phyloP scores from a whole-genome alignment of 1,140 invertebrate species.

The Chymomyza costata region DNA sequence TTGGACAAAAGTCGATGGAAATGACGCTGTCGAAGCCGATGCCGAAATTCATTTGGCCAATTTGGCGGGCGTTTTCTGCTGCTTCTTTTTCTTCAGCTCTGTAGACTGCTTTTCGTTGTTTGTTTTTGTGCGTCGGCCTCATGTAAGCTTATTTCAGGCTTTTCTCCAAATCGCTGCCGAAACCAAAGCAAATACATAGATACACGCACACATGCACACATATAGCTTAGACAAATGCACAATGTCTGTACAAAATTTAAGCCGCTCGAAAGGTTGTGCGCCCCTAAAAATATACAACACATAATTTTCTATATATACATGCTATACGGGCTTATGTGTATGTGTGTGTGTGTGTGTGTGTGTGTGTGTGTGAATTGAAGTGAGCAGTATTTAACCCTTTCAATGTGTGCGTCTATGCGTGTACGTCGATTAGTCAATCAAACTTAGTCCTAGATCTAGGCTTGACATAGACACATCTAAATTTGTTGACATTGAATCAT shows the following conservation, averaged over 20 bases:
- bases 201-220: slow-evolving; percentile 8
- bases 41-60: slow-evolving; percentile 32
- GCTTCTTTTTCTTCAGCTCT: slow-evolving; percentile 21
- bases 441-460: too few species aligned
- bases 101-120: slow-evolving; percentile 16
- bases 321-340: background rate
- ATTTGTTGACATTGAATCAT: too few species aligned
- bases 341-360: background rate
- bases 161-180: slow-evolving; percentile 60
- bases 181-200: slow-evolving; percentile 34
- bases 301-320: slow-evolving; percentile 44
- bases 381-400: background rate
- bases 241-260: slow-evolving; percentile 64
- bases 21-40: slow-evolving; percentile 1
- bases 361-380: slow-evolving; percentile 4
- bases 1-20: too few species aligned
- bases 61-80: slow-evolving; percentile 4
- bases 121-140: slow-evolving; percentile 38
- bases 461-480: too few species aligned
- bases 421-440: too few species aligned
- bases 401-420: background rate
- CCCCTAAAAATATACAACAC: slow-evolving; percentile 62
- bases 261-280: slow-evolving; percentile 59
- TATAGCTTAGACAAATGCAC: slow-evolving; percentile 14
- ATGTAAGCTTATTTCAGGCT: slow-evolving; percentile 58